phyloP scores from a whole-genome alignment of 2,888 invertebrate species.

The Neoitamus cyanurus region DNA sequence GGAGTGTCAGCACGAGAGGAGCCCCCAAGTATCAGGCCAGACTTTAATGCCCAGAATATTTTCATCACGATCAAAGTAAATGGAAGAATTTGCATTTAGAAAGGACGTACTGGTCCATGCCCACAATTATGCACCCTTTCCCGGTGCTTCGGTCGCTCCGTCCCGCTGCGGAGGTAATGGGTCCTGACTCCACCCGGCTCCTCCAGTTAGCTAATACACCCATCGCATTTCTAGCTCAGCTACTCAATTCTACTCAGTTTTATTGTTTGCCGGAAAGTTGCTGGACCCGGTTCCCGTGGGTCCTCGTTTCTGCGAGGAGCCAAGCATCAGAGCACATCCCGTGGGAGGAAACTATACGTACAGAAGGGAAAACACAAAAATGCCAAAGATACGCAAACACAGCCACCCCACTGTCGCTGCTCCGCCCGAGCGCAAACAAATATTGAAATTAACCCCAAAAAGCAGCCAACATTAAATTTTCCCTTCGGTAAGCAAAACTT shows the following conservation, averaged over 20 bases:
- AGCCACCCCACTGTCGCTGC: background rate
- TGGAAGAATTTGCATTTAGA: constrained; percentile 52
- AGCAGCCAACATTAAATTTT: constrained; percentile 33
- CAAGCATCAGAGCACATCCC: background rate
- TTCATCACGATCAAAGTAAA: constrained; percentile 52
- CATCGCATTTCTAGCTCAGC: background rate
- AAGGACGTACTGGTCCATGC: constrained; percentile 35
- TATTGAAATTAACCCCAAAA: constrained; percentile 41
- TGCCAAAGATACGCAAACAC: background rate
- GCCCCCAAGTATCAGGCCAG: background rate
- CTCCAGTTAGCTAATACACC: background rate
- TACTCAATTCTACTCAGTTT: background rate
- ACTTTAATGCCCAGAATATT: constrained; percentile 51
- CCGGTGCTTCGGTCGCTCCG: background rate
- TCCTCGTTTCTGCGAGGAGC: background rate
- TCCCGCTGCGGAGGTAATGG: background rate
- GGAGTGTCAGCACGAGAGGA: constrained; percentile 19
- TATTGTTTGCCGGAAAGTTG: background rate
- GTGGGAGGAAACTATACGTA: background rate
- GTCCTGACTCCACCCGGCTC: background rate
- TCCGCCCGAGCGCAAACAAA: constrained; percentile 20
- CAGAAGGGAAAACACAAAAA: background rate
- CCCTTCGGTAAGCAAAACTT: constrained; percentile 36
- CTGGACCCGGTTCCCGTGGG: background rate
- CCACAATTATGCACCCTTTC: constrained; percentile 13